A percentile compares a stretch with the other conserved stretches of the same genome.
Evolutionary conservation across 2,888 invertebrate species (phyloP).

Genomic region (Drosophila greeni): DNA sequence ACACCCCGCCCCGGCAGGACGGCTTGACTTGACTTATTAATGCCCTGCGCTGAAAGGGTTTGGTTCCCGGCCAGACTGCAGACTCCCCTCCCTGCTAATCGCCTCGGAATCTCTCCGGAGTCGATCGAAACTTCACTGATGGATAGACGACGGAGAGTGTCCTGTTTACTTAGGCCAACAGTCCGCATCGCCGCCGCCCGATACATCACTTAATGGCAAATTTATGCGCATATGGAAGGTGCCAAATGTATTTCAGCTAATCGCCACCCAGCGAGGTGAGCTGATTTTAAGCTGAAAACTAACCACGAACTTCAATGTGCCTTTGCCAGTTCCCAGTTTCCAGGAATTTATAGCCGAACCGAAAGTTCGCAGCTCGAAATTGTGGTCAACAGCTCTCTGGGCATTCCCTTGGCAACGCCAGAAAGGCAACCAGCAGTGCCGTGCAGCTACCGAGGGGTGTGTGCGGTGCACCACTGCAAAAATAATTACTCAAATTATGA

Average conservation of each 20-base stretch:
- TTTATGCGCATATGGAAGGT: slow-evolving; percentile 61
- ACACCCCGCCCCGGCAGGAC: slow-evolving; percentile 20
- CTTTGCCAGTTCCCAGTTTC: neutral
- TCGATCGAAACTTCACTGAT: slow-evolving; percentile 20
- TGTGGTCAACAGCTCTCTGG: slow-evolving; percentile 16
- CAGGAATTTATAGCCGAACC: slow-evolving; percentile 18
- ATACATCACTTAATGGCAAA: slow-evolving; percentile 63
- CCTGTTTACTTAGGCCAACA: slow-evolving; percentile 41
- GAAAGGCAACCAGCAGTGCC: neutral
- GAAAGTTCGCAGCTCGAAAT: slow-evolving; percentile 14
- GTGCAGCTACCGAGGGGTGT: neutral
- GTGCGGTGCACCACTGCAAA: slow-evolving; percentile 36
- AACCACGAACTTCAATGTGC: neutral
- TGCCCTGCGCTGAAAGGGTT: slow-evolving; percentile 54
- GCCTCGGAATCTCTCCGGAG: slow-evolving; percentile 24
- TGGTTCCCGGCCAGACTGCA: slow-evolving; percentile 31
- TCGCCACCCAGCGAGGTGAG: slow-evolving; percentile 2
- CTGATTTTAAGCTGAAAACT: slow-evolving; percentile 1
- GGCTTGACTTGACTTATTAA: slow-evolving; percentile 65
- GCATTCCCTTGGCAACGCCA: slow-evolving; percentile 23
- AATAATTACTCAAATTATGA: slow-evolving; percentile 64
- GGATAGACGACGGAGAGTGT: slow-evolving; percentile 15
- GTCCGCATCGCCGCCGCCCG: slow-evolving; percentile 11
- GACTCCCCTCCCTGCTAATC: slow-evolving; percentile 17
- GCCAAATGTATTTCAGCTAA: slow-evolving; percentile 7